A percentile compares a stretch with the other conserved stretches of the same genome.
phyloP scores from a whole-genome alignment of 2,113 vertebrate species.

The Microtus richardsoni region DNA sequence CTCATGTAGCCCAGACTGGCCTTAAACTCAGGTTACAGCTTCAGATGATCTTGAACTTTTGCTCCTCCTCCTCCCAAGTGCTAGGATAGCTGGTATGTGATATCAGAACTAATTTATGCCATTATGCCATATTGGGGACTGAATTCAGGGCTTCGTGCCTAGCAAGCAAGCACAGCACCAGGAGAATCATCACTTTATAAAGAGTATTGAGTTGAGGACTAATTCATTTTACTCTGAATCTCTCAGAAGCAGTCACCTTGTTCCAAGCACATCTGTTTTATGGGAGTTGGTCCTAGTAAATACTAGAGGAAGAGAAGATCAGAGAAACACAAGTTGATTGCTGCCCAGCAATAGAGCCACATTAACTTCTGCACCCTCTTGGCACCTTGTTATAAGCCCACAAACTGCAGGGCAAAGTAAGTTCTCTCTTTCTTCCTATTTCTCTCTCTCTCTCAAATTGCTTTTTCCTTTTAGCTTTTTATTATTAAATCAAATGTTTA shows the following conservation, averaged over 20 bases:
- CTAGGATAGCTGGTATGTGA: not conserved
- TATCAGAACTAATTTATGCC: not conserved
- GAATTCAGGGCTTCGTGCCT: not conserved
- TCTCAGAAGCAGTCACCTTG: not conserved
- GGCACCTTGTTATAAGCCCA: not conserved
- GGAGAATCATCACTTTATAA: not conserved
- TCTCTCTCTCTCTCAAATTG: not conserved
- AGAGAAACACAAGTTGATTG: not conserved
- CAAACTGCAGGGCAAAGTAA: not conserved
- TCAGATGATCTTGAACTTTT: not conserved
- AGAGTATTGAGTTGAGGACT: not conserved
- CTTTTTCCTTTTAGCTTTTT: not conserved
- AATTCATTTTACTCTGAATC: slow-evolving; percentile 6
- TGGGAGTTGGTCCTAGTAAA: not conserved
- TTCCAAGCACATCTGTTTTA: not conserved
- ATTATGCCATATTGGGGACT: no score
- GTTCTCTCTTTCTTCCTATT: not conserved
- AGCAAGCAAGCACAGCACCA: not conserved
- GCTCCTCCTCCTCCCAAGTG: not conserved
- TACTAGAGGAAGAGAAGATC: not conserved
- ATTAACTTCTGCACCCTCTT: not conserved
- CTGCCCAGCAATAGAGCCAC: not conserved
- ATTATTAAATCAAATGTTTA: not conserved
- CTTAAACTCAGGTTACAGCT: not conserved
- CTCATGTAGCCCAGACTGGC: not conserved